A percentile compares a stretch with the other conserved stretches of the same genome.
Conservation (phyloP, 2,113 vertebrate species). For the Mus spicilegus region DNA sequence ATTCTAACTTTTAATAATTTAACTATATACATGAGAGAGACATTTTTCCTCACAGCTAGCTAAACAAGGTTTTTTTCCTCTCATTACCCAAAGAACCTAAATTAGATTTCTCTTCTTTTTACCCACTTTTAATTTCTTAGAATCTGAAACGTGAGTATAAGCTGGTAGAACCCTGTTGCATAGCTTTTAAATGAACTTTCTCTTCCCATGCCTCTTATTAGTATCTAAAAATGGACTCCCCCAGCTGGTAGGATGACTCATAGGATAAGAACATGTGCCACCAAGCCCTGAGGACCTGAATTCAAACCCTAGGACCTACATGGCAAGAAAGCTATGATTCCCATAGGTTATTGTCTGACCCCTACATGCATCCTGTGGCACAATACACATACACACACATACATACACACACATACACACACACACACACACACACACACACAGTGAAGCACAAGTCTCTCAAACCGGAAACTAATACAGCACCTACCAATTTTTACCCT, state of each 20-base stretch:
- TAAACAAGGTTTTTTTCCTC: neutral
- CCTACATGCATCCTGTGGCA: neutral
- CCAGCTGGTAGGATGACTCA: neutral
- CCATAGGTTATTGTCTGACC: neutral
- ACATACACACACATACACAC: neutral
- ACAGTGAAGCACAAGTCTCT: neutral
- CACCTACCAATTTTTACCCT: neutral
- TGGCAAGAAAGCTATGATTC: neutral
- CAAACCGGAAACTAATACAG: constrained; percentile 9
- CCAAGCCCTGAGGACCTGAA: neutral
- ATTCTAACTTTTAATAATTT: constrained; percentile 36
- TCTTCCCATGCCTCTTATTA: neutral
- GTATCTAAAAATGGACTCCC: neutral
- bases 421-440: neutral
- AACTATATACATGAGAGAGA: neutral
- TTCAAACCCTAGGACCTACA: neutral
- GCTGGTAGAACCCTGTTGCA: neutral
- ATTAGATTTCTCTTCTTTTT: constrained; percentile 22
- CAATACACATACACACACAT: neutral
- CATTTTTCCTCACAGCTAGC: constrained; percentile 23
- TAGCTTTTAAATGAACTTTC: neutral
- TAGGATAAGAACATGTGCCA: neutral
- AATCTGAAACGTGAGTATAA: constrained; percentile 22
- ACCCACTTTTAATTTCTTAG: constrained; percentile 21
- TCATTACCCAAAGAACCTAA: neutral